Conservation (phyloP, 30 jellyfish, hydroid and myxozoan genomes). For the Chironex yamaguchii region DNA sequence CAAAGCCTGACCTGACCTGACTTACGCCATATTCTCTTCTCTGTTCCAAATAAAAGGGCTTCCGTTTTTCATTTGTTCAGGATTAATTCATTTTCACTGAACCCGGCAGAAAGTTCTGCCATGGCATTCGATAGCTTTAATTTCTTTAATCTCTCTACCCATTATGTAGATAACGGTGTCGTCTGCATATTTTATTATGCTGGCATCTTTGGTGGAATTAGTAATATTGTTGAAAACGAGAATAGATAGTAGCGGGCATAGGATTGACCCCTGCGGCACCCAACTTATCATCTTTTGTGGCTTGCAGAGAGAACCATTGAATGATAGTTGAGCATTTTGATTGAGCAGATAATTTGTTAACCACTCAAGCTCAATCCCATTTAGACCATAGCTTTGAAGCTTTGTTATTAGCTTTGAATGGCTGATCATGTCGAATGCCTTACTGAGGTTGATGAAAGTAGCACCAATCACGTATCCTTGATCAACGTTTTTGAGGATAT, state of each 20-base stretch:
- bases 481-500: conserved; percentile 67
- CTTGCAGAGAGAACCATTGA: too few species aligned
- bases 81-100: conserved; percentile 49
- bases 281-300: too few species aligned
- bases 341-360: conserved; percentile 65
- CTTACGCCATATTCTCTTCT: conserved; percentile 54
- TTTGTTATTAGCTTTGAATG: conserved; percentile 52
- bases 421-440: conserved; percentile 71
- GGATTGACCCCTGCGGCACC: too few species aligned
- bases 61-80: conserved; percentile 63
- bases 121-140: conserved; percentile 23
- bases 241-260: too few species aligned
- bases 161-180: conserved; percentile 24
- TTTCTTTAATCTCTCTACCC: conserved; percentile 17
- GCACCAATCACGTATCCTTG: conserved; percentile 81
- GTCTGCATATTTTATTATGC: conserved; percentile 12
- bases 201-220: too few species aligned
- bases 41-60: conserved; percentile 54
- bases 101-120: conserved; percentile 27
- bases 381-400: conserved; percentile 50
- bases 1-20: too few species aligned
- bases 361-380: conserved; percentile 73
- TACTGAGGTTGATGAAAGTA: conserved; percentile 66
- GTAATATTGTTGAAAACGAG: too few species aligned
- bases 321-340: conserved; percentile 52